Evolutionary conservation across 1,140 invertebrate species (phyloP).

Genomic region (Drosophila pseudoananassae): DNA sequence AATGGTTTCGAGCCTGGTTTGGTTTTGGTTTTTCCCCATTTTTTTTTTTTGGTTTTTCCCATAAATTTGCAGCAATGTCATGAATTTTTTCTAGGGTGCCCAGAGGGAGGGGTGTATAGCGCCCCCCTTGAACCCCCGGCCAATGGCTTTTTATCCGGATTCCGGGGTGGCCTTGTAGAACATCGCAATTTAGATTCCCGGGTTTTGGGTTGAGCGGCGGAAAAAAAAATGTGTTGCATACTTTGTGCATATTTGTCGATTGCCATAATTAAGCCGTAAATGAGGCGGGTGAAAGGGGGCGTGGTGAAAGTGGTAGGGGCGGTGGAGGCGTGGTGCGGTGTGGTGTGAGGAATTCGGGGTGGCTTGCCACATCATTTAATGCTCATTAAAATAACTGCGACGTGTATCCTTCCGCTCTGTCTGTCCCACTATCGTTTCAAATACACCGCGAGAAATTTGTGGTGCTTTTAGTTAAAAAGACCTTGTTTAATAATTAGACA

Average conservation of each 20-base stretch:
- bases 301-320: not conserved
- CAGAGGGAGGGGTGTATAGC: too few species aligned
- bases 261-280: constrained; percentile 80
- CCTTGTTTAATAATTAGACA: too few species aligned
- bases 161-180: constrained; percentile 44
- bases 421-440: constrained; percentile 28
- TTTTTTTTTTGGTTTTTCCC: constrained; percentile 24
- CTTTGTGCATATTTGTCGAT: constrained; percentile 74
- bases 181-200: constrained; percentile 52
- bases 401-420: constrained; percentile 55
- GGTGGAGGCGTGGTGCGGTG: not conserved
- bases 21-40: not conserved
- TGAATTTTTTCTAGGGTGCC: constrained; percentile 49
- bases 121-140: not conserved
- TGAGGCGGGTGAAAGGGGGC: constrained; percentile 30
- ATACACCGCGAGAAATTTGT: not conserved
- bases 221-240: constrained; percentile 55
- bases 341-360: not conserved
- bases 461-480: not conserved
- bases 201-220: constrained; percentile 5
- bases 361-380: constrained; percentile 80
- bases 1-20: constrained; percentile 35
- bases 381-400: constrained; percentile 79
- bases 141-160: not conserved
- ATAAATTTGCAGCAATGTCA: constrained; percentile 74